Conservation (phyloP, 2,797 vertebrate genomes). For the Emys orbicularis region DNA sequence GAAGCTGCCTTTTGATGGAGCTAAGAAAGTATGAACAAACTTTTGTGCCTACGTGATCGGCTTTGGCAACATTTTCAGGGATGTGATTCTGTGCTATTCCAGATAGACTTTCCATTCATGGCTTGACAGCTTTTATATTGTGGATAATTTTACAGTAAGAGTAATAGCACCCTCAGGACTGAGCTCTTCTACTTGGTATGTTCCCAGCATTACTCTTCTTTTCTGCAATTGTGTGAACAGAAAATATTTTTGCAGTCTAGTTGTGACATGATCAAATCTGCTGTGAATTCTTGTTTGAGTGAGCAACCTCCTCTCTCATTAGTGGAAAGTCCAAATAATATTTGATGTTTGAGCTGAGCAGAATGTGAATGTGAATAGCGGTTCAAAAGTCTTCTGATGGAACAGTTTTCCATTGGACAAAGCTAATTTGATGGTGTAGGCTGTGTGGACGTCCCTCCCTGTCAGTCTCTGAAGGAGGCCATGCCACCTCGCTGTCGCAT, state of each 20-base stretch:
- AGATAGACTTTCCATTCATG: not conserved
- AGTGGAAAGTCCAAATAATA: not conserved
- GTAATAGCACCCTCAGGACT: not conserved
- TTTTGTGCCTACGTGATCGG: not conserved
- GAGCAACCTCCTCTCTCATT: not conserved
- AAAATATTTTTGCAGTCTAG: not conserved
- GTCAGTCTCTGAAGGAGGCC: no score
- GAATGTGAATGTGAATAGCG: no score
- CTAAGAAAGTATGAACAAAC: no score
- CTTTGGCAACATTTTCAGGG: not conserved
- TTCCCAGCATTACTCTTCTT: not conserved
- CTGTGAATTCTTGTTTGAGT: not conserved
- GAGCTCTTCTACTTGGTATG: not conserved
- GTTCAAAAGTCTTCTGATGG: no score
- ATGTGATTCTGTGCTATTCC: not conserved
- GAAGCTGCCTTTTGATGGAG: no score
- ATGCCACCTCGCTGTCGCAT: fast-evolving
- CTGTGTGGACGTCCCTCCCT: no score
- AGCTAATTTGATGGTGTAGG: no score
- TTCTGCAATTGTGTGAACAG: not conserved
- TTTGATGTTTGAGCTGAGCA: not conserved
- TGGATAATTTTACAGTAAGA: not conserved
- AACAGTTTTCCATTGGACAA: no score
- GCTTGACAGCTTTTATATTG: not conserved
- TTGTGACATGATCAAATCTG: not conserved